Evolutionary conservation across 1,140 invertebrate species (phyloP).

Genomic region (Diuraphis noxia): DNA sequence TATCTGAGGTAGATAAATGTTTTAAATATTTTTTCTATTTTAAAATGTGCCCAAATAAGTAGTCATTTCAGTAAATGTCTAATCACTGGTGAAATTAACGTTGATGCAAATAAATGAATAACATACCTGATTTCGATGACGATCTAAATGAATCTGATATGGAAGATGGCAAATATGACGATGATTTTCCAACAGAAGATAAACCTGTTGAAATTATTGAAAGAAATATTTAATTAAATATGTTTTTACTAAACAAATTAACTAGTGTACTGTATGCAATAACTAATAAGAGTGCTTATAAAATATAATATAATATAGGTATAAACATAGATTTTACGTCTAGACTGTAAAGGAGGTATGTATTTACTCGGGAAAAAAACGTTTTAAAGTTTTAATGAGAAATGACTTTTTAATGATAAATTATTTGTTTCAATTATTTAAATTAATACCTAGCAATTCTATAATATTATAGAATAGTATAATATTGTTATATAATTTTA

Average conservation of each 20-base stretch:
- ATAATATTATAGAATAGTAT: too few species aligned
- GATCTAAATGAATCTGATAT: constrained; percentile 53
- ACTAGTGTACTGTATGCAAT: background rate
- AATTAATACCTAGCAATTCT: too few species aligned
- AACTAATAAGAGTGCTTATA: background rate
- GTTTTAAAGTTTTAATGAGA: background rate
- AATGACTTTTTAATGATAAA: background rate
- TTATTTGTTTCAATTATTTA: background rate
- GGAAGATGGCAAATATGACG: constrained; percentile 54
- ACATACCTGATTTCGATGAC: constrained; percentile 55
- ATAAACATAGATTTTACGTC: background rate
- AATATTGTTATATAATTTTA: background rate
- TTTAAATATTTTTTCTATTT: too few species aligned
- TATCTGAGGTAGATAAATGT: too few species aligned
- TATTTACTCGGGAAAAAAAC: too few species aligned
- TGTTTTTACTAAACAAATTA: background rate
- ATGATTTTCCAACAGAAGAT: constrained; percentile 53
- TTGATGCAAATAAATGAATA: background rate
- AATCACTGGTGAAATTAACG: background rate
- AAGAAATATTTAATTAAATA: background rate
- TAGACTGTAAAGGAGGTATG: too few species aligned
- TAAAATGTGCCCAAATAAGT: too few species aligned
- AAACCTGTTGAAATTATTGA: constrained; percentile 40
- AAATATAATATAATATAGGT: background rate
- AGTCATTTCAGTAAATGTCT: too few species aligned